Percentiles rank a stretch among this genome's conserved stretches.
Conservation (phyloP, 2,888 invertebrate genomes). For the Drosophila neotestacea region DNA sequence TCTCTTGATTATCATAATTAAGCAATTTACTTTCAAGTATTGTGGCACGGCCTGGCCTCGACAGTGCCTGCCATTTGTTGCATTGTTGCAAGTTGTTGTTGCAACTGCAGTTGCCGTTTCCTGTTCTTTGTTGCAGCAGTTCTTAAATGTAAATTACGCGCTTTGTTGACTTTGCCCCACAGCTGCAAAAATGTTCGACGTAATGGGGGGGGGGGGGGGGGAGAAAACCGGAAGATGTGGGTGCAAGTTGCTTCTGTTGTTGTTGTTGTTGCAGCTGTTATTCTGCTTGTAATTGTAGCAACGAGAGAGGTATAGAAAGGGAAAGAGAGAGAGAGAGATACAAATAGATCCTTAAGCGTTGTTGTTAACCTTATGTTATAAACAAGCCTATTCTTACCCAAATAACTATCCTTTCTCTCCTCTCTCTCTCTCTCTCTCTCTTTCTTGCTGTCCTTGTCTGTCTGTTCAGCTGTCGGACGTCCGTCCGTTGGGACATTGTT, state of each 20-base stretch:
- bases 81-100: conserved; percentile 49
- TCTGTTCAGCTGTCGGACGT: conserved; percentile 24
- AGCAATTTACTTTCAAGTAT: conserved; percentile 72
- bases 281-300: conserved; percentile 34
- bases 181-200: conserved; percentile 28
- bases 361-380: conserved; percentile 25
- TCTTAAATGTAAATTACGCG: conserved; percentile 78
- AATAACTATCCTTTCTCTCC: neutral
- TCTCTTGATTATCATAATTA: conserved; percentile 74
- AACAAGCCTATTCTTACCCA: conserved; percentile 5
- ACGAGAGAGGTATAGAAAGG: neutral
- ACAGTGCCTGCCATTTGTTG: conserved; percentile 63
- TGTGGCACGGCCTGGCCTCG: conserved; percentile 15
- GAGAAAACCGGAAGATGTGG: conserved; percentile 24
- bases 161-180: conserved; percentile 73
- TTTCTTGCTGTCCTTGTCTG: conserved; percentile 14
- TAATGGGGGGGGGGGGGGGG: too few species aligned
- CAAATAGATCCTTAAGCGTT: conserved; percentile 15
- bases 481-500: conserved; percentile 17
- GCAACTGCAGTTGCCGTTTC: conserved; percentile 52
- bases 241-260: conserved; percentile 10
- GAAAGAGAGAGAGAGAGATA: too few species aligned
- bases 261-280: conserved; percentile 7
- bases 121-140: conserved; percentile 73
- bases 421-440: neutral